These are phyloP conservation scores for Mungos mungo DNA, from an alignment of 2,113 vertebrate genomes.

Conservation along the genomic window DNA sequence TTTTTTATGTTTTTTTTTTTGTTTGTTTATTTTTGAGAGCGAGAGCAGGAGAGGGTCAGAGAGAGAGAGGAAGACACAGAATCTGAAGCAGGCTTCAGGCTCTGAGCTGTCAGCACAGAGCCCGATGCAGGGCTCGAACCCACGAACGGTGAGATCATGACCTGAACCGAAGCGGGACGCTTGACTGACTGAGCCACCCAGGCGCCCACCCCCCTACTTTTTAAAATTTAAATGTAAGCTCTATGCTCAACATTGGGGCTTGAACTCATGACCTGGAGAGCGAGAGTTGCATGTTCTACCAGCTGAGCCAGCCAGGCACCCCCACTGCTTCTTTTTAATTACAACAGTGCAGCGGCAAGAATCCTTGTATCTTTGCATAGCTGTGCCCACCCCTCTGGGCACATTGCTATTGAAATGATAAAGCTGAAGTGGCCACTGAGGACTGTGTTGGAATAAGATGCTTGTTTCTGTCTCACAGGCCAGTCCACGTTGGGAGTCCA, in stretches of 20 bases:
- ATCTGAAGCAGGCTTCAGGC: no score
- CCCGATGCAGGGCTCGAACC: no score
- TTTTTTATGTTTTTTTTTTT: no score
- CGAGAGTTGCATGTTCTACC: not conserved
- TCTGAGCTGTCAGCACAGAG: no score
- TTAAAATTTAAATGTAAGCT: no score
- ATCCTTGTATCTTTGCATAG: not conserved
- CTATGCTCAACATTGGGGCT: not conserved
- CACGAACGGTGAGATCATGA: no score
- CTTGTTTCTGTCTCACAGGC: not conserved
- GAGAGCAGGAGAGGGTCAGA: no score
- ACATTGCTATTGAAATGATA: not conserved
- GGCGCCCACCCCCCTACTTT: no score
- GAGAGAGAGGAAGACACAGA: no score
- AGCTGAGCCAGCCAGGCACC: not conserved
- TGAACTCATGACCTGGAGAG: not conserved
- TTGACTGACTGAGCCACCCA: no score
- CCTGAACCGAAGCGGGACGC: no score
- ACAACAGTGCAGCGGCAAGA: not conserved
- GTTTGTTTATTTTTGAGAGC: no score
- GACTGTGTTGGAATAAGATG: not conserved
- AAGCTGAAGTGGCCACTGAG: not conserved
- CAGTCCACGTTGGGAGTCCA: not conserved
- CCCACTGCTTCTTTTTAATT: not conserved
- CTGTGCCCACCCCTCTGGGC: not conserved